Conservation (phyloP, 2,113 vertebrate genomes). For the Daubentonia madagascariensis region DNA sequence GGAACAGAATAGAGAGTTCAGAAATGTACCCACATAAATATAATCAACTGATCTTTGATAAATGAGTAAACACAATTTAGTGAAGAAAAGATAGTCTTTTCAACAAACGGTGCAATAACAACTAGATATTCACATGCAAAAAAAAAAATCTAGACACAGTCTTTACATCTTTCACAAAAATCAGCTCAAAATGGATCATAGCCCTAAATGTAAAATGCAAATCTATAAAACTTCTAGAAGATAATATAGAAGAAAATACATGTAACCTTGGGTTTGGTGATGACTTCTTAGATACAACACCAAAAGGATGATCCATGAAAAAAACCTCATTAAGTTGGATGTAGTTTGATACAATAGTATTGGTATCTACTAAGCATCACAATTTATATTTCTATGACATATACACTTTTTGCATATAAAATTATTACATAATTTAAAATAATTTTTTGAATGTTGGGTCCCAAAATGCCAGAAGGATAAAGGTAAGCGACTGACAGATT, state of each 20-base stretch:
- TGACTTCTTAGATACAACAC: not conserved
- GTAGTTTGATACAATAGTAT: not conserved
- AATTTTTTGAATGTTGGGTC: not conserved
- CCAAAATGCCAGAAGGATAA: constrained; percentile 5
- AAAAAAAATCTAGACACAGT: not conserved
- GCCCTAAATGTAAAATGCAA: not conserved
- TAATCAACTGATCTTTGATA: not conserved
- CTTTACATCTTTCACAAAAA: not conserved
- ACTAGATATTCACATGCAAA: not conserved
- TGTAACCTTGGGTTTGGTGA: not conserved
- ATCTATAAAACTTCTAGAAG: not conserved
- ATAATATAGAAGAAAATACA: not conserved
- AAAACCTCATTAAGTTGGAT: not conserved
- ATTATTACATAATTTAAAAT: not conserved
- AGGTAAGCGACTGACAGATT: not conserved
- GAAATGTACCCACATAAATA: not conserved
- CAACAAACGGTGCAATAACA: not conserved
- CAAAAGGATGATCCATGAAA: not conserved
- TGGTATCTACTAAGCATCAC: not conserved
- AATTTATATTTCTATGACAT: not conserved
- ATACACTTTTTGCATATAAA: not conserved
- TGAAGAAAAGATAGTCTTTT: not conserved
- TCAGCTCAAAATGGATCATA: not conserved
- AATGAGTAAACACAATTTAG: not conserved
- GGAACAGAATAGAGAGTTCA: not conserved